A percentile compares a stretch with the other conserved stretches of the same genome.
Evolutionary conservation across 2,113 vertebrate species (phyloP).

Genomic region (Ibidorhyncha struthersii): DNA sequence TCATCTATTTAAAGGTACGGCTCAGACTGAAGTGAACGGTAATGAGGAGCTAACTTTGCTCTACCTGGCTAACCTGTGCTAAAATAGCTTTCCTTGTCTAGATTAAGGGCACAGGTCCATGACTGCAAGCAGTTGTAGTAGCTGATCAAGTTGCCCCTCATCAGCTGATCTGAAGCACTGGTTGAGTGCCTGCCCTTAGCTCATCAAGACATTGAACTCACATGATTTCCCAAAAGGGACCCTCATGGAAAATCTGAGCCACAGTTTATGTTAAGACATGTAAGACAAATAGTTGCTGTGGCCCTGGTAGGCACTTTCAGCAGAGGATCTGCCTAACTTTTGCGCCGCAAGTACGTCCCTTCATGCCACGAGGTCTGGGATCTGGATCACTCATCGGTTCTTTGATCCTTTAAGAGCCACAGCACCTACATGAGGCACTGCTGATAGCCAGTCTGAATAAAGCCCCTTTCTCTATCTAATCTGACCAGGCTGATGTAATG

Average conservation of each 20-base stretch:
- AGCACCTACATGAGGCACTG: background rate
- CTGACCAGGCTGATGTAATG: conserved; percentile 35
- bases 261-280: background rate
- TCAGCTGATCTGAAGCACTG: background rate
- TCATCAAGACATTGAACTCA: background rate
- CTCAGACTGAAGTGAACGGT: background rate
- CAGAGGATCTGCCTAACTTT: background rate
- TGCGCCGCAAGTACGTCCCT: background rate
- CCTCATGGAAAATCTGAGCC: background rate
- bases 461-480: conserved; percentile 60
- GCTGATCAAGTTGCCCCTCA: background rate
- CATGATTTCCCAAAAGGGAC: background rate
- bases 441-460: conserved; percentile 51
- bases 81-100: background rate
- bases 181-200: background rate
- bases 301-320: background rate
- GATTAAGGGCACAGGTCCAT: background rate
- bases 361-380: background rate
- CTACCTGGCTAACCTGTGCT: conserved; percentile 5
- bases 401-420: conserved; percentile 44
- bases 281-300: background rate
- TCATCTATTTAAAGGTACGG: background rate
- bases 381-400: conserved; percentile 7
- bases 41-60: background rate
- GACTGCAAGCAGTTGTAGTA: background rate